These are phyloP conservation scores for Fragum fragum DNA, from an alignment of 2,888 invertebrate genomes.

Conservation along the genomic window DNA sequence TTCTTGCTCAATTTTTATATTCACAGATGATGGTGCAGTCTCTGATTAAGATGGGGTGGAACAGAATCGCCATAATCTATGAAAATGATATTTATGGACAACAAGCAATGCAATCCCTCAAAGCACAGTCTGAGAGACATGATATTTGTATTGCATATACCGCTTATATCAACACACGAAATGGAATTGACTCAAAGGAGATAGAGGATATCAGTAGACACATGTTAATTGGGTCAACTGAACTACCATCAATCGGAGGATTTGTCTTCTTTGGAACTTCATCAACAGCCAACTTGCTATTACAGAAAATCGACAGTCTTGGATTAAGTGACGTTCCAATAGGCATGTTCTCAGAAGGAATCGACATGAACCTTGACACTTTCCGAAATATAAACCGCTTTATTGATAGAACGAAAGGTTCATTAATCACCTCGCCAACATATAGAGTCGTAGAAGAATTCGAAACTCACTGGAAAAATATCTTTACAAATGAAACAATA, in stretches of 20 bases:
- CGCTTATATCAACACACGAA: conserved; percentile 9
- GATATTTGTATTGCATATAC: conserved; percentile 61
- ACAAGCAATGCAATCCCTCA: conserved; percentile 43
- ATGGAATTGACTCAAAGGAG: conserved; percentile 22
- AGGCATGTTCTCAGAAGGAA: conserved; percentile 41
- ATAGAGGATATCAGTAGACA: conserved; percentile 23
- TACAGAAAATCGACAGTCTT: conserved; percentile 25
- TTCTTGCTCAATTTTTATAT: too few species aligned
- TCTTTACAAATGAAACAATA: conserved; percentile 41
- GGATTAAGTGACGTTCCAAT: conserved; percentile 32
- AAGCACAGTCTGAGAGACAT: conserved; percentile 20
- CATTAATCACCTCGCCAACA: conserved; percentile 30
- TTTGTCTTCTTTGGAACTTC: conserved; percentile 40
- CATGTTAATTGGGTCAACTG: conserved; percentile 22
- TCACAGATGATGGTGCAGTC: conserved; percentile 70
- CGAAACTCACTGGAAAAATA: conserved; percentile 37
- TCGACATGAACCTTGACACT: conserved; percentile 26
- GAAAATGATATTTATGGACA: conserved; percentile 66
- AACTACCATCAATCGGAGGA: conserved; percentile 18
- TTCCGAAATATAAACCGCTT: conserved; percentile 10
- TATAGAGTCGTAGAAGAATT: conserved; percentile 50
- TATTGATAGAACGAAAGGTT: conserved; percentile 37
- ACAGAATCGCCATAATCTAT: conserved; percentile 71
- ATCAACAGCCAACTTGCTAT: conserved; percentile 28
- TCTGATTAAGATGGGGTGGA: conserved; percentile 68